Evolutionary conservation across 2,888 invertebrate genomes (phyloP).

Genomic region (Furcula furcula): DNA sequence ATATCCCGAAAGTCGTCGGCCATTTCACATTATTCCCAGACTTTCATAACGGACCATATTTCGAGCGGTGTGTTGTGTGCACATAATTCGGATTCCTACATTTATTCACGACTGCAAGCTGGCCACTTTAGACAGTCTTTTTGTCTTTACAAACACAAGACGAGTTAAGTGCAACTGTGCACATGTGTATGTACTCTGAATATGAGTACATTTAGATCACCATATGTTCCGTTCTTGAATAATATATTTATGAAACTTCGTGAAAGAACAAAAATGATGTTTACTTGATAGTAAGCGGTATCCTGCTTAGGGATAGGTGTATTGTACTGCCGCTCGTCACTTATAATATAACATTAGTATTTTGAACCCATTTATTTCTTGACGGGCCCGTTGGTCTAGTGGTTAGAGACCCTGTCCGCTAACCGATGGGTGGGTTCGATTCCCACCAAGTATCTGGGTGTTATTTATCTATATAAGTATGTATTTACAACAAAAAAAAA

Average conservation of each 20-base stretch:
- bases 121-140: slow-evolving; percentile 39
- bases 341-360: too few species aligned
- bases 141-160: slow-evolving; percentile 44
- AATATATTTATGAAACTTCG: not conserved
- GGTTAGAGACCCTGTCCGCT: too few species aligned
- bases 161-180: slow-evolving; percentile 29
- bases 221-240: slow-evolving; percentile 26
- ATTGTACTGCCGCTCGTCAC: too few species aligned
- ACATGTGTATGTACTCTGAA: slow-evolving; percentile 23
- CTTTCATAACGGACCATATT: slow-evolving; percentile 47
- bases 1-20: slow-evolving; percentile 40
- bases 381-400: too few species aligned
- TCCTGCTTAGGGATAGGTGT: too few species aligned
- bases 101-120: slow-evolving; percentile 50
- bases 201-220: slow-evolving; percentile 24
- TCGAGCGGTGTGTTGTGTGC: slow-evolving; percentile 40
- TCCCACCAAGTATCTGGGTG: too few species aligned
- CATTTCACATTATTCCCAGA: slow-evolving; percentile 45
- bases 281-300: too few species aligned
- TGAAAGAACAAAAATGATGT: too few species aligned
- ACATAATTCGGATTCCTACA: slow-evolving; percentile 47
- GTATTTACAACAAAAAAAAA: too few species aligned
- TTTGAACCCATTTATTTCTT: too few species aligned
- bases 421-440: too few species aligned
- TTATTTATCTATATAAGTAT: too few species aligned